These are phyloP conservation scores for Dicerorhinus sumatrensis DNA, from an alignment of 2,113 vertebrate genomes.

Conservation along the genomic window DNA sequence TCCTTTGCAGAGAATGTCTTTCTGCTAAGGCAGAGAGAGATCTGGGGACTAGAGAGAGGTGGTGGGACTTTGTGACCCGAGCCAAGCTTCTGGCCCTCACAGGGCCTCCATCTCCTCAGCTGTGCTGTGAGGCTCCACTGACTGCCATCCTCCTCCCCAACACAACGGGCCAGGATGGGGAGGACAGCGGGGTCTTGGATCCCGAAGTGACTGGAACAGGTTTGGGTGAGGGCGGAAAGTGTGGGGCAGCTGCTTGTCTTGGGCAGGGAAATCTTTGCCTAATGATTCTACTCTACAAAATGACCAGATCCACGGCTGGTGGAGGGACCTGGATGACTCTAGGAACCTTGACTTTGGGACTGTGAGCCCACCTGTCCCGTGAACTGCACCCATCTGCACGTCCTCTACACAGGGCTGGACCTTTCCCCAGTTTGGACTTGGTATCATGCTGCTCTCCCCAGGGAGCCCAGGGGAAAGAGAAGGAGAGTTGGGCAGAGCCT, in stretches of 20 bases:
- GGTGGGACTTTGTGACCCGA: background rate
- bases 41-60: background rate
- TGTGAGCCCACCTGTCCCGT: fast-evolving
- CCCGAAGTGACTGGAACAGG: background rate
- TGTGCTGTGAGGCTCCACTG: background rate
- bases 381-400: background rate
- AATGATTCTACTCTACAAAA: background rate
- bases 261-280: background rate
- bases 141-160: background rate
- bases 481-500: background rate
- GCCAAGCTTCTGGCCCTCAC: background rate
- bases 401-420: background rate
- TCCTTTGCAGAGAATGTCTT: background rate
- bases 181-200: background rate
- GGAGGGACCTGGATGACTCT: background rate
- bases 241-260: background rate
- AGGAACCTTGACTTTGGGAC: background rate
- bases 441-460: background rate
- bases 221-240: background rate
- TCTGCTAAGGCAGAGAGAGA: background rate
- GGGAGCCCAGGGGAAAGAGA: background rate
- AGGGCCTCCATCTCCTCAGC: background rate
- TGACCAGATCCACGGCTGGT: background rate
- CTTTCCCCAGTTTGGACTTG: background rate
- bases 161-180: fast-evolving